Evolutionary conservation across 2,888 invertebrate species (phyloP).

Genomic region (Argynnis bischoffii): DNA sequence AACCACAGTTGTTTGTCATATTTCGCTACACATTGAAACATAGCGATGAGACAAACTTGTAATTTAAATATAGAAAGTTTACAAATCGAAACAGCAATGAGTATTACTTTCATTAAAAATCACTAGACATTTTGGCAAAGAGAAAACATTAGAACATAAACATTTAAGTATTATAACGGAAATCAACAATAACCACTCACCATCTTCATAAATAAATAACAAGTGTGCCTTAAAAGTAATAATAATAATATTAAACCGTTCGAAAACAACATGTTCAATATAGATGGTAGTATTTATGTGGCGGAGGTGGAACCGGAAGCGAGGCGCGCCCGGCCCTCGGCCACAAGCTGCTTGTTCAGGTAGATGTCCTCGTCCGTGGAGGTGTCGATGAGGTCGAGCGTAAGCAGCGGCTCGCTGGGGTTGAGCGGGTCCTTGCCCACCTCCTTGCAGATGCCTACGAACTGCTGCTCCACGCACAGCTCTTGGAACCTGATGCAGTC

Average conservation of each 20-base stretch:
- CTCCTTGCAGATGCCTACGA: slow-evolving; percentile 86
- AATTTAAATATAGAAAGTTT: slow-evolving; percentile 1
- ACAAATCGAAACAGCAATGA: neutral
- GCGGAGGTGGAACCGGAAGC: slow-evolving; percentile 45
- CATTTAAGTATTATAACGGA: slow-evolving; percentile 5
- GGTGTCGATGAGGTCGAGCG: slow-evolving; percentile 87
- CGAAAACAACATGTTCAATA: slow-evolving; percentile 4
- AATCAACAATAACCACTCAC: slow-evolving; percentile 22
- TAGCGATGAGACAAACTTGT: slow-evolving; percentile 33
- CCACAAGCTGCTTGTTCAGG: slow-evolving; percentile 84
- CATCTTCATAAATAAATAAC: slow-evolving; percentile 27
- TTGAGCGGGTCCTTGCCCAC: slow-evolving; percentile 84
- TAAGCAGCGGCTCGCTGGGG: slow-evolving; percentile 83
- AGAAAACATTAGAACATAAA: slow-evolving; percentile 6
- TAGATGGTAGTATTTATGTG: slow-evolving; percentile 39
- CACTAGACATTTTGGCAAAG: neutral
- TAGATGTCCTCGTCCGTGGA: slow-evolving; percentile 85
- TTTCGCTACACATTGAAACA: slow-evolving; percentile 28
- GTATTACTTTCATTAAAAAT: slow-evolving; percentile 9
- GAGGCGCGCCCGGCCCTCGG: slow-evolving; percentile 82
- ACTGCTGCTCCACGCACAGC: slow-evolving; percentile 85
- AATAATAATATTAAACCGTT: slow-evolving; percentile 17
- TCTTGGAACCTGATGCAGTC: slow-evolving; percentile 89
- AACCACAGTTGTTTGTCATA: slow-evolving; percentile 21
- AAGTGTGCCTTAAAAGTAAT: slow-evolving; percentile 15